These are phyloP conservation scores for Arenicola marina DNA, from an alignment of 2,888 invertebrate genomes.

Conservation along the genomic window DNA sequence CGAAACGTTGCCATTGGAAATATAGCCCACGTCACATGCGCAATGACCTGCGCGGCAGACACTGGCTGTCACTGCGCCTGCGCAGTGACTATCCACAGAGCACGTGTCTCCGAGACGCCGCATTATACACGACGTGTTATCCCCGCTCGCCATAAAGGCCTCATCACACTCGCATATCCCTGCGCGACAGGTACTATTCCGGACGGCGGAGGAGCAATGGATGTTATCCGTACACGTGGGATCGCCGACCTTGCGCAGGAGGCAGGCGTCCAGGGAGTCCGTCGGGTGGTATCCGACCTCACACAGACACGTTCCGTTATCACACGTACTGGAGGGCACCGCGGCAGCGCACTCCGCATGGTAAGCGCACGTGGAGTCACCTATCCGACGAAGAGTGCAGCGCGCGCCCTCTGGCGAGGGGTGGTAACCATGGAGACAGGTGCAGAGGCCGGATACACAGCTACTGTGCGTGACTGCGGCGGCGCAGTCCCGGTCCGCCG, in stretches of 20 bases:
- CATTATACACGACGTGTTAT: background rate
- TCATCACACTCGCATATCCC: background rate
- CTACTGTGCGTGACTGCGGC: background rate
- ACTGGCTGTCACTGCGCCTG: background rate
- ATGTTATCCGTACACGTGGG: background rate
- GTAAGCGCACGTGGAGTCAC: background rate
- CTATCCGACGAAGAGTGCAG: background rate
- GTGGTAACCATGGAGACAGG: background rate
- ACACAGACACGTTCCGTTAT: slow-evolving; percentile 48
- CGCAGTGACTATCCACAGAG: background rate
- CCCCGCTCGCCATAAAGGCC: background rate
- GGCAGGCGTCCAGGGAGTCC: background rate
- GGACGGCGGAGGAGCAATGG: background rate
- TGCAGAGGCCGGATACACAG: background rate
- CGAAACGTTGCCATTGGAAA: too few species aligned
- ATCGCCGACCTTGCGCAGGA: background rate
- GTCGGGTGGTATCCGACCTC: background rate
- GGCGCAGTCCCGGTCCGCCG: background rate
- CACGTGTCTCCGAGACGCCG: background rate
- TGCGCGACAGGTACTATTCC: background rate
- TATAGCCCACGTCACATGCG: background rate
- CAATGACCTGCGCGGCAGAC: background rate
- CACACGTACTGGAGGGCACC: background rate
- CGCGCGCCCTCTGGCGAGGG: background rate
- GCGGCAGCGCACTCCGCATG: background rate